Base-by-base conservation (phyloP, 2,113 vertebrate species). In the Porphyrio hochstetteri region DNA sequence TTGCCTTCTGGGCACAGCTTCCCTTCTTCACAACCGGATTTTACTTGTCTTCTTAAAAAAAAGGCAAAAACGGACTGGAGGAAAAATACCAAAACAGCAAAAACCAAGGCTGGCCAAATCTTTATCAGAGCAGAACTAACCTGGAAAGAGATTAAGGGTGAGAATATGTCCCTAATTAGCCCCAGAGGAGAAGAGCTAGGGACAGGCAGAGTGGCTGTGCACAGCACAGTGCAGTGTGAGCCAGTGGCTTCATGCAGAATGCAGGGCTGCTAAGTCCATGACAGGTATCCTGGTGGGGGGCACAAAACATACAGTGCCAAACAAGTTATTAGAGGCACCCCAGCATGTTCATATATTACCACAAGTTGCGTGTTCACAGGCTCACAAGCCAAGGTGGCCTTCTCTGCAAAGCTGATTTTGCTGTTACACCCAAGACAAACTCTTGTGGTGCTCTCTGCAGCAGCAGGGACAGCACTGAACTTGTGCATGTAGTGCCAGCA, bases 1-100 rank as follows among this genome's bases (percentile, higher is more conserved):
- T 94, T 7, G 2, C 92, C 86, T 88, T 88, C 76, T 81, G 88
- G 94, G 83, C 60, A 68, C 12, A 67, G 48, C 70, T 93, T 91
- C n/a, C 20, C 33, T 82, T 56, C 20, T 6, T 60, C 55, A 56
- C 42, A 90, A 74, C 20, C 33, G 2, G 10, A 75, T 86, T 88
- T 89, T 28, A 13, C n/a, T 78, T 17, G 5, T 64, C 7, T 60
- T 84, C 23, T 75, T 7, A 28, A 29, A 50, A 68, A 71, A 72
- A 69, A 48, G 7, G 15, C 25, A 52, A 59, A 76, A 12, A 24
- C 10, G 28, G 17, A 18, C 35, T 82, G 42, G 13, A 71, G 20
- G 5, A 61, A 84, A 70, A 91, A 55, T 0, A 9, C 20, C 8
- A 46, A 80, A 86, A 2, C 17, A 42, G 50, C 44, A 55, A 63